Conservation (phyloP, 2,113 vertebrate species). For the Perca schrenkii region DNA sequence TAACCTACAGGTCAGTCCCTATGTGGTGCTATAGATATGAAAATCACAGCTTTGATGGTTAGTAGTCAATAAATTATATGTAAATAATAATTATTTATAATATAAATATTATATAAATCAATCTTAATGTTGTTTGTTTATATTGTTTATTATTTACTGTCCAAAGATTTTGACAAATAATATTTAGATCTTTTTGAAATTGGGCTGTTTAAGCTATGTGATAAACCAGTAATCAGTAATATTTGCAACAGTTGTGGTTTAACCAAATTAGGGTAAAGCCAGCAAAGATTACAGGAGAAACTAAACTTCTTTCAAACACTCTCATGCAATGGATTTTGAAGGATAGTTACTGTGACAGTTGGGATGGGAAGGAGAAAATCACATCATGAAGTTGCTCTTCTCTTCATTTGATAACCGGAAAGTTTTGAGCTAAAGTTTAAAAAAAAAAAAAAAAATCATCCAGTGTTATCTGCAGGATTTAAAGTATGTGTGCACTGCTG, state of each 20-base stretch:
- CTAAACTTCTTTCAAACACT: background rate
- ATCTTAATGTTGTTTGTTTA: no score
- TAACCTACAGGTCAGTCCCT: slow-evolving; percentile 92
- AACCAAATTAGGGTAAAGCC: background rate
- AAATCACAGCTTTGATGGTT: background rate
- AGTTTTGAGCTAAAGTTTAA: background rate
- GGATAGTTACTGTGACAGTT: background rate
- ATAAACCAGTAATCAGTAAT: background rate
- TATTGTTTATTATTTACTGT: no score
- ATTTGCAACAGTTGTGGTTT: background rate
- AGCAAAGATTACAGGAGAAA: background rate
- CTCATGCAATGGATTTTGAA: background rate
- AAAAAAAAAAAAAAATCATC: background rate
- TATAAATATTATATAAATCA: background rate
- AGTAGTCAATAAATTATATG: background rate
- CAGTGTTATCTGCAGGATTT: background rate
- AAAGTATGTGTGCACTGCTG: no score
- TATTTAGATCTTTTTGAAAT: background rate
- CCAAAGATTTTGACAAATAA: no score
- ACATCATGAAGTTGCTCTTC: background rate
- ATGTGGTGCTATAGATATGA: background rate
- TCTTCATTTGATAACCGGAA: background rate
- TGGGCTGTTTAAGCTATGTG: background rate
- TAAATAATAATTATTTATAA: background rate
- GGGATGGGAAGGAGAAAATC: background rate